Evolutionary conservation across 2,888 invertebrate genomes (phyloP), one percentile per base, ranked within the genome.

Genomic region (Amphimallon solstitiale): DNA sequence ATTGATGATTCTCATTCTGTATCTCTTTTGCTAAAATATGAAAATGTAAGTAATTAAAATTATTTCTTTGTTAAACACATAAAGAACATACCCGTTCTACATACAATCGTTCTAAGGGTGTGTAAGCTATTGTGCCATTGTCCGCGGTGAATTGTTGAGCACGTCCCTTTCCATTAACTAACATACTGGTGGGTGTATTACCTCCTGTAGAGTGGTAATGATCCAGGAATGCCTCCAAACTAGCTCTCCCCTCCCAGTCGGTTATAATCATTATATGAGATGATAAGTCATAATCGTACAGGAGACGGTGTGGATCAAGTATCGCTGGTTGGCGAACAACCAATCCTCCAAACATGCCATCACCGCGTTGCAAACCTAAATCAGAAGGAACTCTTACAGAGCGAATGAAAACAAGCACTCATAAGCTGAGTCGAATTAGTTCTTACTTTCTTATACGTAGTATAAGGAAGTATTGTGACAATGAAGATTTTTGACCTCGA

Each of bases 191-290:
- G 0, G 95, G 93, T 75, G 94, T 94, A 79, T 95, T 95, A 75
- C 92, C 89, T 0, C 92, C 94, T 19, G 85, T 84, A 0, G 92
- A 89, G 77, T 95, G 94, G 78, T 94, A 93, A 79, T 96, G 95
- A 12, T 89, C 87, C 0, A 92, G 85, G 81, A 95, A 95, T 81
- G 90, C 91, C 1, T 88, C 86, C n/a, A 90, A 85, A 0, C 92
- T 89, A 2, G 90, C 81, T 68, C 87, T 86, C 72, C 91, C 90
- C 40, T 90, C 87, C 96, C 96, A 97, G 78, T 96, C 96, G 35
- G 91, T 88, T 1, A 95, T 85, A 3, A 89, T 82, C 78, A 96
- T 87, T 1, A 88, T 87, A 81, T 95, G 94, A 37, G 91, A 89
- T 0, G 88, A 85, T 77, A 91, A 84, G 78, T 96, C 95, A 74